Base-by-base conservation (phyloP, 1,140 invertebrate genomes). In the Pseudomyrmex sp. region DNA sequence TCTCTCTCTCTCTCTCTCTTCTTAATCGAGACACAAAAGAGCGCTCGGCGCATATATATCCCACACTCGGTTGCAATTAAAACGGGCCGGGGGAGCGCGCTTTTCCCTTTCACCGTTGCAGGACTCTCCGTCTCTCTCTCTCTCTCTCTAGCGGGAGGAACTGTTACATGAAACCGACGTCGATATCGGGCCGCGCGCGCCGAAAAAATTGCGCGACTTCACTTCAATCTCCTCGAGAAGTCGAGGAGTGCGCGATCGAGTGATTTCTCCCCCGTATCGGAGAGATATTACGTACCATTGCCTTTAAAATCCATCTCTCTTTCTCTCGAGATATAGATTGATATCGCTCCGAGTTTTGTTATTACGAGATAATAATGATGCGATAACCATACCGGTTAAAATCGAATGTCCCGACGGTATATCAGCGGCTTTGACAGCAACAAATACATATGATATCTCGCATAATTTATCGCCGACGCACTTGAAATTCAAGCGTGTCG, bases 1-100 rank as follows among this genome's bases (percentile, higher is more conserved):
- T 18, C 18, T 18, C 46, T 35, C 0, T 75, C 46, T 59, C 70
- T 59, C 70, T 74, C 79, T 59, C 59, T 59, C 70, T 74, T 69
- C 69, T 75, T 63, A 75, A 73, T 82, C 79, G 70, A 73, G 79
- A 75, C 59, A 82, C 79, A 63, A 75, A 75, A 82, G 79, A 82
- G 50, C 52, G 35, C 35, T 35, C 35, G 35, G 35, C 35, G 35
- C 76, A 77, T 58, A 52, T 35, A 82, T 65, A 75, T 79, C 63
- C 52, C 52, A 59, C 62, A 68, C 62, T 69, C 63, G 66, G 54
- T 61, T 80, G 66, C 68, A 59, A 80, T 80, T 80, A 80, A 80
- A 80, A 54, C 76, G 54, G 54, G 52, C 63, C 35, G 35, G 35
- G 52, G 18, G 56, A 48, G 52, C 12, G 74, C 54, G 65, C 54